Conservation (phyloP, 1,140 invertebrate genomes). For the Maconellicoccus hirsutus region DNA sequence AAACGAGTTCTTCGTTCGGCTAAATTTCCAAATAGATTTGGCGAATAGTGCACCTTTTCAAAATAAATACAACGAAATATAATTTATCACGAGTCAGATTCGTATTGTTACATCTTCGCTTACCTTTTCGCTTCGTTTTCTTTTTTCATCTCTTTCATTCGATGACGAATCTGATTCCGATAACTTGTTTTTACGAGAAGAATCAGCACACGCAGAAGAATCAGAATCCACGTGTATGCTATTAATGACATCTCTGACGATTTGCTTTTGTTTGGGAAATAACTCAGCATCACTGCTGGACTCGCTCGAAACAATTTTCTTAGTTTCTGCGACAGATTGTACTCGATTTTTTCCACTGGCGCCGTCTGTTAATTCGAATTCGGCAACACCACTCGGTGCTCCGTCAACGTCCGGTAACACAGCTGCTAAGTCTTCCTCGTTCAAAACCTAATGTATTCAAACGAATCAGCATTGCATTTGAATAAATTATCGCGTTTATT, state of each 20-base stretch:
- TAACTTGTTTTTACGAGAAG: conserved; percentile 26
- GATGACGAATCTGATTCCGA: conserved; percentile 36
- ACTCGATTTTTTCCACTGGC: conserved; percentile 23
- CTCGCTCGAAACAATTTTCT: conserved; percentile 26
- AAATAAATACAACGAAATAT: conserved; percentile 27
- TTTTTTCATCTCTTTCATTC: conserved; percentile 39
- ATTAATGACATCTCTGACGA: conserved; percentile 52
- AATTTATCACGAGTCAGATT: no score
- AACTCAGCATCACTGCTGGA: conserved; percentile 52
- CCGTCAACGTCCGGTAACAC: conserved; percentile 46
- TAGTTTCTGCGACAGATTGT: conserved; percentile 28
- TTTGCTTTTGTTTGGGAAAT: conserved; percentile 40
- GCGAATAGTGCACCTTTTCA: conserved; percentile 40
- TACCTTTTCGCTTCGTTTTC: conserved; percentile 37
- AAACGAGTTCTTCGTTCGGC: conserved; percentile 41
- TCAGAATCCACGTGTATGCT: conserved; percentile 46
- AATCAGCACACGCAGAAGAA: conserved; percentile 37
- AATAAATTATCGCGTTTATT: no score
- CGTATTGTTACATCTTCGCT: conserved; percentile 30
- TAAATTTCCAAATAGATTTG: conserved; percentile 40
- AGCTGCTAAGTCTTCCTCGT: conserved; percentile 53
- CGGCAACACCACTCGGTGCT: conserved; percentile 47
- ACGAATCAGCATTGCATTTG: no score
- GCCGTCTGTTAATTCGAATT: conserved; percentile 40
- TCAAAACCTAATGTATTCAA: conserved; percentile 52